Base-by-base conservation (phyloP, 2,888 invertebrate species). In the Melikaiella ostensackeni region DNA sequence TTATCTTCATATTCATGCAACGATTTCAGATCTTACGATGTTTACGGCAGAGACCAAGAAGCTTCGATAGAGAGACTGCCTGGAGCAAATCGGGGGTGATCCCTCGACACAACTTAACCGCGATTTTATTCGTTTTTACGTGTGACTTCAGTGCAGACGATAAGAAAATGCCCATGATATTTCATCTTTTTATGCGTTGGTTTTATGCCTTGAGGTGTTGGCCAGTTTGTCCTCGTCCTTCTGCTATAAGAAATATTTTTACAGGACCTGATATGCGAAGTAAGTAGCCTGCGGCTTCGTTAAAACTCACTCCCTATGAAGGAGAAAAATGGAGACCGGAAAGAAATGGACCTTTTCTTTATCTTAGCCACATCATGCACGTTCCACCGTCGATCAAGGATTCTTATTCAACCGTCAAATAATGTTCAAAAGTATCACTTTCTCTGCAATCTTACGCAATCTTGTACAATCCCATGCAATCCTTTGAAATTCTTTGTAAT, bases 141-240 rank as follows among this genome's bases (percentile, higher is more conserved):
- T 89, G 88, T 86, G 89, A 75, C 84, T 82, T 76, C 80, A 81
- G 79, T 77, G 77, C 81, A 64, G 75, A 80, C 87, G 90, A 90
- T 90, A 90, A 90, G 89, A 87, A 89, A 87, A 87, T 87, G 84
- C 84, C 86, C 83, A 82, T 84, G 85, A 90, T 90, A 90, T 89
- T 90, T 90, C 86, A 88, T 86, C 84, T 89, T 90, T 90, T 90
- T 90, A 89, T 89, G 85, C 77, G 82, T 84, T 84, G 76, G 76
- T 85, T 86, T 86, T 84, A 83, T 89, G 89, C 90, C 90, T 89
- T 89, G 87, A 89, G 89, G 90, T 90, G 89, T 88, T 88, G 88
- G 89, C 87, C 84, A 83, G 86, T 85, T 84, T 80, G 77, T 78
- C 78, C 82, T 74, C 75, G 79, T 75, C 85, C 82, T 77, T 85